These are phyloP conservation scores for Gopherus evgoodei DNA, from an alignment of 2,113 vertebrate species.

Conservation along the genomic window DNA sequence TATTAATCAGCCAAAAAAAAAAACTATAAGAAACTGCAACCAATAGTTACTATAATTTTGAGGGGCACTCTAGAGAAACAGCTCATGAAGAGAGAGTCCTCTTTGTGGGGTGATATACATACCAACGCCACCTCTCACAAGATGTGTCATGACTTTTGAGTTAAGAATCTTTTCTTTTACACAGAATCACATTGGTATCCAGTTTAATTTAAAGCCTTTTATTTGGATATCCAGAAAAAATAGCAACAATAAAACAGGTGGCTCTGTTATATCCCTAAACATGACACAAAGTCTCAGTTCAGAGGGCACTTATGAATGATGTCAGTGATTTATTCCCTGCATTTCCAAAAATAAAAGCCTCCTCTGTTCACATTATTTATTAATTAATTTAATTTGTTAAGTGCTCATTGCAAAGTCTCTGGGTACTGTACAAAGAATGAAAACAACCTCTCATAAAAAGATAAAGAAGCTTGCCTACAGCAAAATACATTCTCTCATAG, in stretches of 20 bases:
- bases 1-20: not conserved
- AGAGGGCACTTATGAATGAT: not conserved
- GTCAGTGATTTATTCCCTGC: not conserved
- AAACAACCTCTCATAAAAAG: not conserved
- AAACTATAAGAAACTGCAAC: not conserved
- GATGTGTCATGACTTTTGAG: not conserved
- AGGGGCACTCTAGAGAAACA: not conserved
- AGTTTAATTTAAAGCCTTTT: slow-evolving; percentile 27
- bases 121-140: not conserved
- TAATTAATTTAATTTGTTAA: slow-evolving; percentile 4
- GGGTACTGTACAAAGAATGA: not conserved
- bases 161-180: not conserved
- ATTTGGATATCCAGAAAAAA: not conserved
- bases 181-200: not conserved
- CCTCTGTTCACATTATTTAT: not conserved
- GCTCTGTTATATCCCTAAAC: slow-evolving; percentile 22
- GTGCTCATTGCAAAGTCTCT: not conserved
- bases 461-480: not conserved
- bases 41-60: not conserved
- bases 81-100: not conserved
- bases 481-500: not conserved
- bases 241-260: not conserved
- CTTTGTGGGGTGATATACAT: not conserved
- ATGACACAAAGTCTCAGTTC: not conserved
- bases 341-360: slow-evolving; percentile 4